Conservation (phyloP, 2,888 invertebrate species). For the Odontocolon sp. region DNA sequence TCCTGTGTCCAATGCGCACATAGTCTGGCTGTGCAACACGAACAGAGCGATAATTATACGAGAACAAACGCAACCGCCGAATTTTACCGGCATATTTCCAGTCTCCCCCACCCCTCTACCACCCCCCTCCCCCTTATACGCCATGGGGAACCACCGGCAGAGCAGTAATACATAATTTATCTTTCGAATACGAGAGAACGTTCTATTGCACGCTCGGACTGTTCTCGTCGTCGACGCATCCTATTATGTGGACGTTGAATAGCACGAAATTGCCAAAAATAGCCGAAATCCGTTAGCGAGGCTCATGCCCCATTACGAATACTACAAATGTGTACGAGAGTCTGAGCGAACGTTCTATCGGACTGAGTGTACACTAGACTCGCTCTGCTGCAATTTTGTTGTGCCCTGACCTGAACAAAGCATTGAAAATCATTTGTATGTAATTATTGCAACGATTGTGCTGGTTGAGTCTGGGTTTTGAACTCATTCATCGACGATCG, state of each 20-base stretch:
- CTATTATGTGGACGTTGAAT: conserved; percentile 55
- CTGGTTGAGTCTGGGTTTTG: no score
- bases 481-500: not conserved
- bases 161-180: conserved; percentile 56
- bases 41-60: conserved; percentile 56
- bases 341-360: conserved; percentile 43
- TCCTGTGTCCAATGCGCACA: conserved; percentile 28
- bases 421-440: not conserved
- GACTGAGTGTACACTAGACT: not conserved
- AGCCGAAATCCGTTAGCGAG: conserved; percentile 64
- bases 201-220: not conserved
- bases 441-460: no score
- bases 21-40: conserved; percentile 37
- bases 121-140: not conserved
- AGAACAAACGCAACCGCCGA: conserved; percentile 43
- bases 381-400: not conserved
- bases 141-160: conserved; percentile 14
- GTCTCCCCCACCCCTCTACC: not conserved
- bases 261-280: conserved; percentile 73
- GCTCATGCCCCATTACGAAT: conserved; percentile 55
- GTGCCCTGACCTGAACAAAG: not conserved
- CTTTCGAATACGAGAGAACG: conserved; percentile 36
- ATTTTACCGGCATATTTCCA: conserved; percentile 52
- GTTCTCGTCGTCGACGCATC: conserved; percentile 39
- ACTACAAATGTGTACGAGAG: conserved; percentile 42